A percentile compares a stretch with the other conserved stretches of the same genome.
phyloP scores from a whole-genome alignment of 2,113 vertebrate species.

The Rattus rattus region DNA sequence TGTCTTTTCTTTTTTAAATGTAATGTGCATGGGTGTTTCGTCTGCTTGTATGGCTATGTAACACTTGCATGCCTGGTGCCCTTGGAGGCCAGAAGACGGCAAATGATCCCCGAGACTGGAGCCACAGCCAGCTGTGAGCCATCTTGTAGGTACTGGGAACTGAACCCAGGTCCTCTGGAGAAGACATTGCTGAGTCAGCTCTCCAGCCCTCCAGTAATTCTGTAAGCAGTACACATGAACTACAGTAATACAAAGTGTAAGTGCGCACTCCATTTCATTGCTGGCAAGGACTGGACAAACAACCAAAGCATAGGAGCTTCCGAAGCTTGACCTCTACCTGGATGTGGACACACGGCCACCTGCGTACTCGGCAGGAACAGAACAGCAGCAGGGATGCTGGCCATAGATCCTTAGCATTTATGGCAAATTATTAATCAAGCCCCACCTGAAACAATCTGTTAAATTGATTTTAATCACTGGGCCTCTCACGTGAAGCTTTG shows the following conservation, averaged over 20 bases:
- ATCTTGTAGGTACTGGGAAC: background rate
- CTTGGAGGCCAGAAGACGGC: background rate
- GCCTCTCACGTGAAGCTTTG: constrained; percentile 92
- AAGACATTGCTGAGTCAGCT: background rate
- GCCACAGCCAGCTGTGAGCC: background rate
- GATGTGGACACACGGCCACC: background rate
- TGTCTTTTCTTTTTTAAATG: background rate
- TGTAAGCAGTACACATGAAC: background rate
- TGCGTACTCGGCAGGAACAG: constrained; percentile 47
- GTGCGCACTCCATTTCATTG: background rate
- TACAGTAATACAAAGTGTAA: background rate
- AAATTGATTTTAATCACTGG: constrained; percentile 94
- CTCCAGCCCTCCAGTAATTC: background rate
- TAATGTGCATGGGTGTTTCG: background rate
- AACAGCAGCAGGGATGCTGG: constrained; percentile 85
- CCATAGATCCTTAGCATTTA: constrained; percentile 88
- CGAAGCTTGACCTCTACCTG: background rate
- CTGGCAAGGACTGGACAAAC: background rate
- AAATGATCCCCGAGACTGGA: background rate
- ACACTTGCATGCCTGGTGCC: background rate
- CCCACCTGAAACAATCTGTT: constrained; percentile 94
- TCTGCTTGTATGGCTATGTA: background rate
- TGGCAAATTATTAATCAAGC: constrained; percentile 92
- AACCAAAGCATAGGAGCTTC: background rate
- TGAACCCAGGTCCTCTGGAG: background rate